Evolutionary conservation across 2,888 invertebrate species (phyloP).

Genomic region (Mamestra brassicae): DNA sequence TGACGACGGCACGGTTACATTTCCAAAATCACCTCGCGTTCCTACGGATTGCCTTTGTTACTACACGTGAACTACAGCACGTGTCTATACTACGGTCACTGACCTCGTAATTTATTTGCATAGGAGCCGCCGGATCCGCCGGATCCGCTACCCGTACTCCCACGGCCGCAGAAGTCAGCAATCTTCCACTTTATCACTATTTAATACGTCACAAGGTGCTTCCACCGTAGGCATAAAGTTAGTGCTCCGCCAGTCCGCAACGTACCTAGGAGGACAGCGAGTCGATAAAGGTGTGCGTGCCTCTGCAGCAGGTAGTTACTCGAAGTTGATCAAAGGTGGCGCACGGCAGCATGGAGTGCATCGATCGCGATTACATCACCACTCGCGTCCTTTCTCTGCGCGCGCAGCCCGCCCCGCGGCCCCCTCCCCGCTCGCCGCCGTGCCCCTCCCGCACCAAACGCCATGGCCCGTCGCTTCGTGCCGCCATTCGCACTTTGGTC

Average conservation of each 20-base stretch:
- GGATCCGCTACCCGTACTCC: constrained; percentile 23
- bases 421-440: constrained; percentile 68
- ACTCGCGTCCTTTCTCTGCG: constrained; percentile 90
- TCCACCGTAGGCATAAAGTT: constrained; percentile 11
- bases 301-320: constrained; percentile 47
- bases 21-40: constrained; percentile 17
- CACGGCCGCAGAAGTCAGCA: constrained; percentile 40
- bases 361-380: constrained; percentile 91
- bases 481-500: constrained; percentile 88
- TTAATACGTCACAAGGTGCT: constrained; percentile 41
- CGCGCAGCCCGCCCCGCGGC: constrained; percentile 82
- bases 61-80: constrained; percentile 76
- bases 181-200: constrained; percentile 43
- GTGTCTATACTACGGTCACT: constrained; percentile 79
- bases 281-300: constrained; percentile 31
- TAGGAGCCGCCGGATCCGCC: constrained; percentile 30
- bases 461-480: constrained; percentile 81
- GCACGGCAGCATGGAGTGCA: constrained; percentile 82
- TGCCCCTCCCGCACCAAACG: constrained; percentile 78
- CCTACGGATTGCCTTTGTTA: constrained; percentile 61
- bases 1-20: background rate
- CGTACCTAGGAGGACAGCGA: constrained; percentile 14
- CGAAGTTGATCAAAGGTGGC: constrained; percentile 56
- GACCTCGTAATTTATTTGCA: constrained; percentile 70
- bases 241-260: constrained; percentile 8